Percentiles rank a stretch among this genome's conserved stretches.
Evolutionary conservation across 2,113 vertebrate genomes (phyloP).

Genomic region (Penelope pileata): DNA sequence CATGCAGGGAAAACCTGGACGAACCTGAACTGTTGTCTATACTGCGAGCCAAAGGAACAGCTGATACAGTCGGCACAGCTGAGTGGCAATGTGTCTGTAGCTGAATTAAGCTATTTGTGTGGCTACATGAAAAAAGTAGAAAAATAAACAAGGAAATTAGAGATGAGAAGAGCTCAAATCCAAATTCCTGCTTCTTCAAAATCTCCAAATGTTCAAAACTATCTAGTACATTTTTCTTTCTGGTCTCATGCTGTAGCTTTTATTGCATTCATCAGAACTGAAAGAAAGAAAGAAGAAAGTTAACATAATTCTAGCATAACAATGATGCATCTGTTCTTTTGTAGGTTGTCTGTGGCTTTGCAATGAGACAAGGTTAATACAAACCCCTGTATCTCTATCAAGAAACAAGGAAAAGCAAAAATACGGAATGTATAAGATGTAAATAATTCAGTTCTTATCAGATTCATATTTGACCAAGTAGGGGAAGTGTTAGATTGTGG

Average conservation of each 20-base stretch:
- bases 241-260: background rate
- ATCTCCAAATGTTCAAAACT: fast-evolving
- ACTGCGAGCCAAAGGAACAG: background rate
- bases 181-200: background rate
- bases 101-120: background rate
- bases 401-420: background rate
- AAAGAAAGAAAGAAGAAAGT: background rate
- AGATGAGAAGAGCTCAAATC: background rate
- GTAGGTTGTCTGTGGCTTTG: background rate
- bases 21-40: background rate
- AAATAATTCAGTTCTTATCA: background rate
- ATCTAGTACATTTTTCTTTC: background rate
- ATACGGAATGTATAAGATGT: background rate
- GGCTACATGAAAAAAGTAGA: background rate
- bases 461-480: background rate
- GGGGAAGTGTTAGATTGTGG: no score
- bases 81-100: background rate
- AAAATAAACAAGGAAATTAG: background rate
- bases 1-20: background rate
- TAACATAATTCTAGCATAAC: background rate
- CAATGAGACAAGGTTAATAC: background rate
- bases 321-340: background rate
- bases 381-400: background rate
- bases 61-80: background rate
- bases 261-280: background rate